Conservation (phyloP, 2,797 vertebrate genomes). For the Acropternis orthonyx region DNA sequence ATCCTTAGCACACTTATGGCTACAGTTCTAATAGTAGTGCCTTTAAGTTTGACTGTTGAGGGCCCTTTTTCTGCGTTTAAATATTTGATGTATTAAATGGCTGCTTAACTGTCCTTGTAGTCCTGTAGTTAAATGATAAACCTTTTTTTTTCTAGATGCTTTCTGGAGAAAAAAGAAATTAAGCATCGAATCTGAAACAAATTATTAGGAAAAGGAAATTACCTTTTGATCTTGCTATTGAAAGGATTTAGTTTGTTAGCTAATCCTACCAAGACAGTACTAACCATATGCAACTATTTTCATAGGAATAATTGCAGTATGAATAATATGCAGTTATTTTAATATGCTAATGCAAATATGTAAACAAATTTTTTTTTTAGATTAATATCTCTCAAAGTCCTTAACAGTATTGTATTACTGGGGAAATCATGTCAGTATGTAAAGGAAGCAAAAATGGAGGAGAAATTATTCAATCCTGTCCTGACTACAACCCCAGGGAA, state of each 20-base stretch:
- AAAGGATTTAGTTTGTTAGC: neutral
- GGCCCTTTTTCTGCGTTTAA: neutral
- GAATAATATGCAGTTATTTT: neutral
- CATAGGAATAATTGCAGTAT: neutral
- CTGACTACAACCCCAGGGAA: conserved; percentile 79
- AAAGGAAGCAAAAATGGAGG: conserved; percentile 96
- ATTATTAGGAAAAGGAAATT: neutral
- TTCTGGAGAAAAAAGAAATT: neutral
- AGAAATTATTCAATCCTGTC: conserved; percentile 85
- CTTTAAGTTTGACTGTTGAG: neutral
- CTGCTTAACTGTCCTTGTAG: neutral
- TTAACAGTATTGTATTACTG: conserved; percentile 95
- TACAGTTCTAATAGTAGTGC: neutral
- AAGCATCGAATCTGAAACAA: neutral
- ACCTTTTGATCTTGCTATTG: conserved; percentile 11
- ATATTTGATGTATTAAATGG: neutral
- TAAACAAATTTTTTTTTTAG: conserved; percentile 71
- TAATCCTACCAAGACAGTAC: neutral
- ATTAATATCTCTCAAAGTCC: conserved; percentile 90
- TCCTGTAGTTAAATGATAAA: neutral
- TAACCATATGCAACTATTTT: neutral
- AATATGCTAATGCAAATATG: neutral
- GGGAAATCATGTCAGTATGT: conserved; percentile 95
- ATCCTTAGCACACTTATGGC: neutral
- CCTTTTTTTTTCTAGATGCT: neutral